phyloP scores from a whole-genome alignment of 2,113 vertebrate species.

The Aepyceros melampus region DNA sequence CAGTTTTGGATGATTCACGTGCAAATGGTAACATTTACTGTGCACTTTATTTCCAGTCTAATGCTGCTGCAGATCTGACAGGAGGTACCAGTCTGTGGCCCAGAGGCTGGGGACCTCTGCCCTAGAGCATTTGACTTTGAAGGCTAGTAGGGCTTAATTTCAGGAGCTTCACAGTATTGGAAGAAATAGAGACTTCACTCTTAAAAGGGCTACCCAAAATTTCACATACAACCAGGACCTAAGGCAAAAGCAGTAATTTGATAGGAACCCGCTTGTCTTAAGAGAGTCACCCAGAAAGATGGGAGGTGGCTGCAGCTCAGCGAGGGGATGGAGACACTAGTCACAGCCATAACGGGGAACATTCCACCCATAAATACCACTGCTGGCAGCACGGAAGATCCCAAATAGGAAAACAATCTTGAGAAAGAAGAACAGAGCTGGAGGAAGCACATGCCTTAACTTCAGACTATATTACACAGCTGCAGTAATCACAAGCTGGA shows the following conservation, averaged over 20 bases:
- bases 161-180: neutral
- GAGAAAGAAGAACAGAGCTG: neutral
- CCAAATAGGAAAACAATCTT: neutral
- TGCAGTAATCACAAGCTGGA: neutral
- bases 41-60: neutral
- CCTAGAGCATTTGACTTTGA: neutral
- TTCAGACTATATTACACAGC: neutral
- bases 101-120: neutral
- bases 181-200: neutral
- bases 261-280: neutral
- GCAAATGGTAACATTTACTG: neutral
- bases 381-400: neutral
- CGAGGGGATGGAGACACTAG: rapidly evolving
- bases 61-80: neutral
- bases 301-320: neutral
- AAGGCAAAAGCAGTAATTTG: neutral
- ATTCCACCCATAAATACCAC: neutral
- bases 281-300: neutral
- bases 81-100: neutral
- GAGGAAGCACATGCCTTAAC: neutral
- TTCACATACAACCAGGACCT: neutral
- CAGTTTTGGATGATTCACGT: neutral
- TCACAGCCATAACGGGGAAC: neutral
- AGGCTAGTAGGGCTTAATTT: neutral
- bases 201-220: neutral